Percentiles rank a stretch among this genome's conserved stretches.
Evolutionary conservation across 2,113 vertebrate genomes (phyloP).

Genomic region (Morone saxatilis): DNA sequence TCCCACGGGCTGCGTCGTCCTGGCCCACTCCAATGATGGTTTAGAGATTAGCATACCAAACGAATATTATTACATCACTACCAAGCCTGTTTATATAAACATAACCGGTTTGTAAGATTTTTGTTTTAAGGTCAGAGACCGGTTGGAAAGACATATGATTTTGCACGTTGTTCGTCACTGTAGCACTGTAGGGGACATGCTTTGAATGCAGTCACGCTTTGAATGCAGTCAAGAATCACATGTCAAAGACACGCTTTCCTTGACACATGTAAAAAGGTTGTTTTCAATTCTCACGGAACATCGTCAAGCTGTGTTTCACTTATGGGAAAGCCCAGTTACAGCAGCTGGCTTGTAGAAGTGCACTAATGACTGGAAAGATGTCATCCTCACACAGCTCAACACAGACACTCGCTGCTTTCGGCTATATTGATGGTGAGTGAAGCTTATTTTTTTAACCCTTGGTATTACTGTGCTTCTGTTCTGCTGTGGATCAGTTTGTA

Average conservation of each 20-base stretch:
- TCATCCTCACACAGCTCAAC: conserved; percentile 29
- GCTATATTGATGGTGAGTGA: conserved; percentile 32
- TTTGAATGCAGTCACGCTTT: too few species aligned
- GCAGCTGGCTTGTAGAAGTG: conserved; percentile 16
- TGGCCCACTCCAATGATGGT: not conserved
- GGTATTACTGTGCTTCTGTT: conserved; percentile 17
- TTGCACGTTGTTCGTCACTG: not conserved
- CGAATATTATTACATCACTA: not conserved
- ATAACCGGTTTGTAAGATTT: not conserved
- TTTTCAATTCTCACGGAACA: not conserved
- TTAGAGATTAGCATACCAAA: not conserved
- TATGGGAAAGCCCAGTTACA: conserved; percentile 4
- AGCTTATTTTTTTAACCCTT: conserved; percentile 33
- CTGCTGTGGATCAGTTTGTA: conserved; percentile 17
- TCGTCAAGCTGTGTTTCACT: not conserved
- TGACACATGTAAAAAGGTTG: not conserved
- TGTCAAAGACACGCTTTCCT: not conserved
- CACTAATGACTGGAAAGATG: conserved; percentile 51
- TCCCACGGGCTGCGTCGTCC: not conserved
- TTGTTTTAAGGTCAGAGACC: too few species aligned
- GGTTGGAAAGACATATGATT: not conserved
- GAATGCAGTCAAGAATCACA: too few species aligned
- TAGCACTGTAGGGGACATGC: too few species aligned
- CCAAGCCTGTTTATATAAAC: not conserved
- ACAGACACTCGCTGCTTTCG: conserved; percentile 23